Percentiles rank a stretch among this genome's conserved stretches.
These are phyloP conservation scores for Drosophila histrio DNA, from an alignment of 2,888 invertebrate genomes.

Conservation along the genomic window DNA sequence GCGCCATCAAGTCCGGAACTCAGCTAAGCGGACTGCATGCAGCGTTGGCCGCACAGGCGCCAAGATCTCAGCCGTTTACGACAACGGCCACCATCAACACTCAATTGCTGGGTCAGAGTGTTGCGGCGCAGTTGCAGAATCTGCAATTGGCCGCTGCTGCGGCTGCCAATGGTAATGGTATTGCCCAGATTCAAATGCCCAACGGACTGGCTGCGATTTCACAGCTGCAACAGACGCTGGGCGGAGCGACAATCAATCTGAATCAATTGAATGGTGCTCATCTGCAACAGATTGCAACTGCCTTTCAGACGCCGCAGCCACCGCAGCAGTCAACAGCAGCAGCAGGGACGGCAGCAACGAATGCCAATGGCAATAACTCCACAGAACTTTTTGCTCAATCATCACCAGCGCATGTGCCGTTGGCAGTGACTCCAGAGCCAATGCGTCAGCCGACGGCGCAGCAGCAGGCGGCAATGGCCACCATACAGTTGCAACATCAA, in stretches of 20 bases:
- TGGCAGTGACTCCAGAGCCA: conserved; percentile 82
- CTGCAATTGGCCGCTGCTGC: conserved; percentile 82
- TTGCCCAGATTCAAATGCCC: conserved; percentile 84
- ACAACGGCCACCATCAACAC: conserved; percentile 83
- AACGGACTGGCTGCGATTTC: conserved; percentile 83
- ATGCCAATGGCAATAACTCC: conserved; percentile 28
- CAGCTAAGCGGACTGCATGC: conserved; percentile 83
- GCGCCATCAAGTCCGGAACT: conserved; percentile 82
- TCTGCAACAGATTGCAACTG: conserved; percentile 82
- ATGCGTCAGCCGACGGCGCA: conserved; percentile 81
- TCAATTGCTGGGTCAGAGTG: conserved; percentile 83
- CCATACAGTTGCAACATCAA: conserved; percentile 78
- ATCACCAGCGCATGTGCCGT: conserved; percentile 77
- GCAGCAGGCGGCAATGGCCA: conserved; percentile 72
- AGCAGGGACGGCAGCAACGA: neutral
- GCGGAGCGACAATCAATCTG: conserved; percentile 82
- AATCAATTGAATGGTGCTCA: conserved; percentile 83
- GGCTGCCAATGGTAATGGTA: conserved; percentile 80
- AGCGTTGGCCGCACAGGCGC: conserved; percentile 79
- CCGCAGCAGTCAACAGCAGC: conserved; percentile 48
- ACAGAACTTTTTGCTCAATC: conserved; percentile 74
- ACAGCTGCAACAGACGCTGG: conserved; percentile 83
- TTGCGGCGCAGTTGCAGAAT: conserved; percentile 83
- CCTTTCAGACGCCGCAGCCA: conserved; percentile 82
- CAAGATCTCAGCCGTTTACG: conserved; percentile 84